phyloP scores from a whole-genome alignment of 2,888 invertebrate species.

The Drosophila subquinaria region DNA sequence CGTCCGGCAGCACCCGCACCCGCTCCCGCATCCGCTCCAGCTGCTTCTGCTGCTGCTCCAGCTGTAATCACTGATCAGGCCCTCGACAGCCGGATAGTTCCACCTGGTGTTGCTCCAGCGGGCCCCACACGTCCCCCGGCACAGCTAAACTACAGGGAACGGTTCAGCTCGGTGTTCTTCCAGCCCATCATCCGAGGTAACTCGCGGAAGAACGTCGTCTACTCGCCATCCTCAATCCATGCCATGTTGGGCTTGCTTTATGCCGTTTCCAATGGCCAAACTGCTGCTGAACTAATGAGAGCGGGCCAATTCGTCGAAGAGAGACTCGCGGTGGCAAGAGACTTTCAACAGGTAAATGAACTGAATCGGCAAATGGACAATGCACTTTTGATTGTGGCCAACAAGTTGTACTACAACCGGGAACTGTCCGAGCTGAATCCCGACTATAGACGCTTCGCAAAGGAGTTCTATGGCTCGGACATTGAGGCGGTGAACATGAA shows the following conservation, averaged over 20 bases:
- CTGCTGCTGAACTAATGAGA: constrained; percentile 63
- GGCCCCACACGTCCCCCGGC: constrained; percentile 48
- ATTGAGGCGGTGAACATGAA: constrained; percentile 69
- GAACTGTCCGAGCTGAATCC: constrained; percentile 38
- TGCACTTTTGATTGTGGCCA: constrained; percentile 68
- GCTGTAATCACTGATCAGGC: background rate
- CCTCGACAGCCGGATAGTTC: background rate
- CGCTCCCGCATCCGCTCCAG: background rate
- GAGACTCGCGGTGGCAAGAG: constrained; percentile 17
- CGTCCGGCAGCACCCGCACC: background rate
- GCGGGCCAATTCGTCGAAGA: constrained; percentile 49
- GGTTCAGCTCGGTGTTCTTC: constrained; percentile 69
- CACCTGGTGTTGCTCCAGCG: background rate
- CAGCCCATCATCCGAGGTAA: constrained; percentile 48
- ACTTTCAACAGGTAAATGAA: constrained; percentile 42
- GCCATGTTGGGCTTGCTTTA: constrained; percentile 89
- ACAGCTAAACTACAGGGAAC: constrained; percentile 49
- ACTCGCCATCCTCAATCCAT: constrained; percentile 88
- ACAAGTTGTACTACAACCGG: constrained; percentile 69
- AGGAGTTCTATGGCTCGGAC: constrained; percentile 55
- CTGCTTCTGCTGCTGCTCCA: background rate
- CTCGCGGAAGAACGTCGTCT: constrained; percentile 67
- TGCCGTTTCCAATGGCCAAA: constrained; percentile 88
- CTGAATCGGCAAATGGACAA: constrained; percentile 13
- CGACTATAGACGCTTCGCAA: constrained; percentile 42